Evolutionary conservation across 2,797 vertebrate genomes (phyloP).

Genomic region (Setipinna tenuifilis): DNA sequence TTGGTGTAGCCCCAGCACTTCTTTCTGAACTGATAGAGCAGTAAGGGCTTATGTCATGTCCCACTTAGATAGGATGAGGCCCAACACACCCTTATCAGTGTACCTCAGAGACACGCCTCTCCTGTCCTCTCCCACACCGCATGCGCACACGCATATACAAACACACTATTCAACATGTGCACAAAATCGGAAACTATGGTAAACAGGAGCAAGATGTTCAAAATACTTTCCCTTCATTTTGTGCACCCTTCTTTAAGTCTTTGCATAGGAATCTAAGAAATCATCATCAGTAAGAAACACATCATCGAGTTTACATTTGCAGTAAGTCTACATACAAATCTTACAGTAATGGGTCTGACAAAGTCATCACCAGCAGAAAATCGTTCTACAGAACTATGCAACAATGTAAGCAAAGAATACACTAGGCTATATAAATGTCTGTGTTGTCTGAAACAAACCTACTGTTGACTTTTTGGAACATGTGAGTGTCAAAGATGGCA

Average conservation of each 20-base stretch:
- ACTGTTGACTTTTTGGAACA: no score
- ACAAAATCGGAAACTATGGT: not conserved
- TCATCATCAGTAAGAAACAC: no score
- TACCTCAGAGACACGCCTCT: not conserved
- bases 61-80: not conserved
- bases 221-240: not conserved
- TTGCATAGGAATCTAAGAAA: not conserved
- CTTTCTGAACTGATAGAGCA: not conserved
- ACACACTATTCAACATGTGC: not conserved
- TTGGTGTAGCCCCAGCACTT: not conserved
- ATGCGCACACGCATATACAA: not conserved
- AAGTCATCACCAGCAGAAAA: not conserved
- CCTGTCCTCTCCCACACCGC: not conserved
- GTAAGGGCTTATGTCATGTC: not conserved
- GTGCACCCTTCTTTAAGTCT: not conserved
- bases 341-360: not conserved
- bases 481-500: no score
- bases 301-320: no score
- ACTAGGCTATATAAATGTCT: not conserved
- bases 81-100: not conserved
- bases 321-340: no score
- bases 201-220: not conserved
- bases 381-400: not conserved
- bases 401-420: not conserved
- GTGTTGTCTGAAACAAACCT: no score